Evolutionary conservation across 1,140 invertebrate species (phyloP), one percentile per base, ranked within the genome.

Genomic region (Thaumetopoea pityocampa): DNA sequence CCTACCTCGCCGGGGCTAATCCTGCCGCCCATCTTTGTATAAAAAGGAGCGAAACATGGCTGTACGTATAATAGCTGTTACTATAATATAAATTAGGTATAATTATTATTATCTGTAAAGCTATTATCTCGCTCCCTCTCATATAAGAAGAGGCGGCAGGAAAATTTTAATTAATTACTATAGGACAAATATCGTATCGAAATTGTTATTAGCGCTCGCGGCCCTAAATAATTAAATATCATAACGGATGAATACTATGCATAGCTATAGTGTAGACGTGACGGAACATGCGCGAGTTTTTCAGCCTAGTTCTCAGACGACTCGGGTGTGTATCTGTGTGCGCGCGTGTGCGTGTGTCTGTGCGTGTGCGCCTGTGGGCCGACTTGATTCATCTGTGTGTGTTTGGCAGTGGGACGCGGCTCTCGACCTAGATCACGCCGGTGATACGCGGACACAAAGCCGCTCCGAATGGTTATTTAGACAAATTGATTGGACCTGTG

Each of bases 221-320:
- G 20, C 20, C 20, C 20, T 23, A 23, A 1, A 8, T 23, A 23
- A 0, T 12, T 15, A 15, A 15, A 15, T 29, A 12, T 8, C 27
- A 29, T n/a, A 29, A 29, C 17, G 0, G 16, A 7, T 17, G 15
- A 30, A 2, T n/a, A n/a, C 16, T 33, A 2, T 18, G 4, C 19
- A 15, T 23, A 23, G 23, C 9, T n/a, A n/a, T n/a, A n/a, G n/a
- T 11, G 23, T 17, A 8, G 9, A 10, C 8, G 34, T 26, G 20
- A n/a, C n/a, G 14, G 43, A 60, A 69, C 68, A 72, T 77, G 68
- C 69, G 68, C 68, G 68, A 64, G 54, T 67, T 71, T 67, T 76
- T 70, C 59, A 68, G 64, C 71, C 68, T 72, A 76, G 62, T 65
- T 72, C 41, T 45, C 59, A 48, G 55, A 62, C 56, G 68, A 47